Evolutionary conservation across 2,888 invertebrate species (phyloP).

Genomic region (Agrochola litura): DNA sequence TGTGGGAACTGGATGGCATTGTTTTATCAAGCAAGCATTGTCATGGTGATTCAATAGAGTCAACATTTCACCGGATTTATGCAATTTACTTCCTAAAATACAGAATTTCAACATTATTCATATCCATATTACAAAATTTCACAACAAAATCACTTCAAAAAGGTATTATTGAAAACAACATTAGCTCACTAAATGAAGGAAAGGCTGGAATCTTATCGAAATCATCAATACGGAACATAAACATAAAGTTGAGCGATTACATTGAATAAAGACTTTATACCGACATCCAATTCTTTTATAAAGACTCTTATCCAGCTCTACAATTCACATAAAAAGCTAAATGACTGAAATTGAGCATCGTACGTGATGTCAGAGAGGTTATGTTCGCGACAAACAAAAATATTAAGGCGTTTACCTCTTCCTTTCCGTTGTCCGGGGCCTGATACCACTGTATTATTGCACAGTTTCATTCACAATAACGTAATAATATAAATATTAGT

Average conservation of each 20-base stretch:
- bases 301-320: constrained; percentile 62
- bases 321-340: constrained; percentile 69
- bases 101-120: constrained; percentile 15
- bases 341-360: constrained; percentile 83
- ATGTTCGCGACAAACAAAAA: constrained; percentile 90
- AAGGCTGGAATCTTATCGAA: constrained; percentile 44
- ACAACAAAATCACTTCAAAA: constrained; percentile 12
- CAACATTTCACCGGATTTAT: constrained; percentile 62
- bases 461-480: constrained; percentile 85
- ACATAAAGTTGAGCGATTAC: constrained; percentile 58
- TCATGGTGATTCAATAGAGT: constrained; percentile 85
- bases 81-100: constrained; percentile 23
- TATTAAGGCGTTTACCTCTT: constrained; percentile 90
- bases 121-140: neutral
- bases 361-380: constrained; percentile 87
- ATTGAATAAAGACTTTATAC: constrained; percentile 51
- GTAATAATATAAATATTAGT: constrained; percentile 84
- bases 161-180: constrained; percentile 38
- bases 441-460: constrained; percentile 84
- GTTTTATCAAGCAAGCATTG: constrained; percentile 83
- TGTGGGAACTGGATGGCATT: constrained; percentile 78
- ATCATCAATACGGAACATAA: constrained; percentile 57
- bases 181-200: constrained; percentile 38
- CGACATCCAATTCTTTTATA: constrained; percentile 56
- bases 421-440: constrained; percentile 81